Percentiles rank a stretch among this genome's conserved stretches.
Evolutionary conservation across 1,140 invertebrate species (phyloP).

Genomic region (Chironomus striatipennis): DNA sequence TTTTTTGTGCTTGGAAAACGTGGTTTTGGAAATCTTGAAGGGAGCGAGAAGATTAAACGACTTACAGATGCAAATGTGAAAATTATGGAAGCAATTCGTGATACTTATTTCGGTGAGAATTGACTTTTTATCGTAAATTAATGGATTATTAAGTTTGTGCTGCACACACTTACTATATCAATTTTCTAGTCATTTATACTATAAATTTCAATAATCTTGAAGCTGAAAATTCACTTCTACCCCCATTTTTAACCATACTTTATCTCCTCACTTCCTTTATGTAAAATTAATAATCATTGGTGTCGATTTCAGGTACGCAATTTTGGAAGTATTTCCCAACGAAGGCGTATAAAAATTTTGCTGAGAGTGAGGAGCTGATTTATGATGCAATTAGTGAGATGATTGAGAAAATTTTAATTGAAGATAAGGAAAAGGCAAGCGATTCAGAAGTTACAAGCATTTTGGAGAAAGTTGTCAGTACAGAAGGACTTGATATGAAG

Average conservation of each 20-base stretch:
- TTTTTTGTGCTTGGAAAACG: slow-evolving; percentile 65
- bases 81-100: slow-evolving; percentile 64
- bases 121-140: not conserved
- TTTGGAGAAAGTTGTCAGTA: slow-evolving; percentile 63
- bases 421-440: slow-evolving; percentile 43
- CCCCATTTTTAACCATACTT: no score
- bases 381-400: slow-evolving; percentile 66
- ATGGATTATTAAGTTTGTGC: no score
- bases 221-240: no score
- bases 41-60: slow-evolving; percentile 41
- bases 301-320: slow-evolving; percentile 42
- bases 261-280: not conserved
- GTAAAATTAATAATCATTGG: not conserved
- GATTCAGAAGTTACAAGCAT: slow-evolving; percentile 57
- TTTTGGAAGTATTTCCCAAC: slow-evolving; percentile 75
- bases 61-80: slow-evolving; percentile 61
- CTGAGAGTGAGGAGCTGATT: slow-evolving; percentile 66
- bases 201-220: no score
- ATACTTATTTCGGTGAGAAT: slow-evolving; percentile 66
- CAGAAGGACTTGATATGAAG: slow-evolving; percentile 58
- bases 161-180: no score
- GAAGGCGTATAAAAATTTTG: slow-evolving; percentile 58
- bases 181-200: no score
- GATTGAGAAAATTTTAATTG: slow-evolving; percentile 52
- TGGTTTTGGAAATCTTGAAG: slow-evolving; percentile 47